These are phyloP conservation scores for Centroberyx gerrardi DNA, from an alignment of 2,797 vertebrate species.

Conservation along the genomic window DNA sequence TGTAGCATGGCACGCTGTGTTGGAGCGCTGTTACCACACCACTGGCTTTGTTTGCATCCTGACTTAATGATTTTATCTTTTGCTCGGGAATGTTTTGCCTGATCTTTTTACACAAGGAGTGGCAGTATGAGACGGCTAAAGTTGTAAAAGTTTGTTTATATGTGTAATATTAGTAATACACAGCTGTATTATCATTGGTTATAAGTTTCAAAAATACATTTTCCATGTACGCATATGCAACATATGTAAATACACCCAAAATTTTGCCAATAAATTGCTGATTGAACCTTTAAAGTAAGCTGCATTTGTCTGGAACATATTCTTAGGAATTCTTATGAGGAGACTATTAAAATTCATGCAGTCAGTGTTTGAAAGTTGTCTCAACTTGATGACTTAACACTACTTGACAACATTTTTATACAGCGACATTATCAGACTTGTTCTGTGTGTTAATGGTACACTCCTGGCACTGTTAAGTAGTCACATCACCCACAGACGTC, in stretches of 20 bases:
- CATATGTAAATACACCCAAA: not conserved
- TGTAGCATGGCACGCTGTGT: not conserved
- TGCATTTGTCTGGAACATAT: not conserved
- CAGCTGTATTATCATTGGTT: no score
- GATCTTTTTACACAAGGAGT: no score
- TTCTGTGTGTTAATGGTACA: constrained; percentile 40
- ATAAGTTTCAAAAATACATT: not conserved
- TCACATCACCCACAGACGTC: constrained; percentile 48
- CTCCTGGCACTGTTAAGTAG: constrained; percentile 42
- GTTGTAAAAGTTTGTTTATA: not conserved
- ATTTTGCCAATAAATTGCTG: not conserved
- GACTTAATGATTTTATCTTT: no score
- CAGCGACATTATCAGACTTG: constrained; percentile 42
- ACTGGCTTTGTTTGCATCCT: no score
- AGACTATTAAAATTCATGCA: constrained; percentile 36
- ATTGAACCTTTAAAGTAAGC: constrained; percentile 5
- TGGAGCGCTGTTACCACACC: not conserved
- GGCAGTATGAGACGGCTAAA: not conserved
- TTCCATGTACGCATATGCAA: not conserved
- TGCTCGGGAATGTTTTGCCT: no score
- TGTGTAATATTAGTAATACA: no score
- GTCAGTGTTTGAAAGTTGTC: constrained; percentile 24
- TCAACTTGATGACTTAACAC: constrained; percentile 39
- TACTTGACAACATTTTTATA: constrained; percentile 40
- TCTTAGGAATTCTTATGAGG: constrained; percentile 5